A percentile compares a stretch with the other conserved stretches of the same genome.
Conservation (phyloP, 2,888 invertebrate genomes). For the Netelia melanura region DNA sequence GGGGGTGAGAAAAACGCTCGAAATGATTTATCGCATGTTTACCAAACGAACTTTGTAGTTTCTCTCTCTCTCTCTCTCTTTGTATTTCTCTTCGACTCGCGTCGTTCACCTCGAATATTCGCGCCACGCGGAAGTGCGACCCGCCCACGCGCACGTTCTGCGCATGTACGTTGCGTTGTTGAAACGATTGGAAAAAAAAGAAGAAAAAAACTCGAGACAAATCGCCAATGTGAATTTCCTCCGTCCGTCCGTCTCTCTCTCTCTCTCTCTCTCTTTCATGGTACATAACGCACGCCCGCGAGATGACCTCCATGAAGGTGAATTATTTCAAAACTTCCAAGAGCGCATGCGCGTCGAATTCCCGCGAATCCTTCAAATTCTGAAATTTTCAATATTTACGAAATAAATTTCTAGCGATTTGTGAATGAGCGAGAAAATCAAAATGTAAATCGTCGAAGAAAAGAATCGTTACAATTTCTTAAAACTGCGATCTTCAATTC, state of each 20-base stretch:
- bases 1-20: neutral
- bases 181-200: neutral
- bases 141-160: constrained; percentile 41
- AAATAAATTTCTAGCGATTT: no score
- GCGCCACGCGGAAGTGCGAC: constrained; percentile 58
- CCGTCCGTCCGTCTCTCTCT: neutral
- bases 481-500: no score
- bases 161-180: neutral
- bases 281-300: neutral
- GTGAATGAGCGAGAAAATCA: no score
- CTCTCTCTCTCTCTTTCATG: neutral
- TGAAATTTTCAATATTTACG: no score
- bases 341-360: no score
- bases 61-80: neutral
- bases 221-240: neutral
- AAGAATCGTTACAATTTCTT: no score
- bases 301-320: no score
- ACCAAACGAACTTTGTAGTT: neutral
- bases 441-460: no score
- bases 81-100: constrained; percentile 1
- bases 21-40: constrained; percentile 28
- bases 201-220: neutral
- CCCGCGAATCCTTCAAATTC: no score
- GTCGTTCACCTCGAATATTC: constrained; percentile 32
- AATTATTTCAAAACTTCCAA: no score